These are phyloP conservation scores for Tupiocoris notatus DNA, from an alignment of 2,888 invertebrate genomes.

Conservation along the genomic window DNA sequence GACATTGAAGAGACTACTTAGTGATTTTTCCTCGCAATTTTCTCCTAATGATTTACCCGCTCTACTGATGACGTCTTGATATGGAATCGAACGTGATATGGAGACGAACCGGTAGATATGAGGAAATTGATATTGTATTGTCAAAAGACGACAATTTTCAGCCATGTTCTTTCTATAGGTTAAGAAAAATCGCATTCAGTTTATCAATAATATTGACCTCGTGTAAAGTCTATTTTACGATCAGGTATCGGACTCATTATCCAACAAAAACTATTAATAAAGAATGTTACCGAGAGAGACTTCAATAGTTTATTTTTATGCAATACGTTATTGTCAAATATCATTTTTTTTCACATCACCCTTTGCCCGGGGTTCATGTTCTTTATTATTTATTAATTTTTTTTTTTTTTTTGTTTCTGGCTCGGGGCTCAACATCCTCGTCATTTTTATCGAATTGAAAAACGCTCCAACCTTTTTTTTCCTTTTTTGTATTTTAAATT, in stretches of 20 bases:
- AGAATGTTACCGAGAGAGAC: slow-evolving; percentile 13
- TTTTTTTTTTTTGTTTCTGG: not conserved
- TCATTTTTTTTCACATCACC: not conserved
- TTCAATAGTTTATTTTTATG: not conserved
- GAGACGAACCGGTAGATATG: slow-evolving; percentile 4
- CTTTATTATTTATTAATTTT: not conserved
- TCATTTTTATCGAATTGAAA: too few species aligned
- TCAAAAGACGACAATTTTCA: slow-evolving; percentile 5
- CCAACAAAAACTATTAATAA: slow-evolving; percentile 24
- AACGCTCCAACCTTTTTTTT: too few species aligned
- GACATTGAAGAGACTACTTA: not conserved
- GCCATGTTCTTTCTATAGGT: not conserved
- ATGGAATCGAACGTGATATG: not conserved
- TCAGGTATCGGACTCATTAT: slow-evolving; percentile 35
- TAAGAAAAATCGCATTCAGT: slow-evolving; percentile 15
- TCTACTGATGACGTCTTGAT: not conserved
- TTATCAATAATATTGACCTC: not conserved
- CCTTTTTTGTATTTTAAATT: not conserved
- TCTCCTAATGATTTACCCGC: not conserved
- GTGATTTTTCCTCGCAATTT: not conserved
- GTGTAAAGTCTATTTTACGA: not conserved
- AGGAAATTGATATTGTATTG: slow-evolving; percentile 6
- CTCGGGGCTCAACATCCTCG: not conserved
- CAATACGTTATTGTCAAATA: not conserved
- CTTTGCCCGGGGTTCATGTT: not conserved